Percentiles rank a stretch among this genome's conserved stretches.
phyloP scores from a whole-genome alignment of 2,797 vertebrate genomes.

The Megalops cyprinoides region DNA sequence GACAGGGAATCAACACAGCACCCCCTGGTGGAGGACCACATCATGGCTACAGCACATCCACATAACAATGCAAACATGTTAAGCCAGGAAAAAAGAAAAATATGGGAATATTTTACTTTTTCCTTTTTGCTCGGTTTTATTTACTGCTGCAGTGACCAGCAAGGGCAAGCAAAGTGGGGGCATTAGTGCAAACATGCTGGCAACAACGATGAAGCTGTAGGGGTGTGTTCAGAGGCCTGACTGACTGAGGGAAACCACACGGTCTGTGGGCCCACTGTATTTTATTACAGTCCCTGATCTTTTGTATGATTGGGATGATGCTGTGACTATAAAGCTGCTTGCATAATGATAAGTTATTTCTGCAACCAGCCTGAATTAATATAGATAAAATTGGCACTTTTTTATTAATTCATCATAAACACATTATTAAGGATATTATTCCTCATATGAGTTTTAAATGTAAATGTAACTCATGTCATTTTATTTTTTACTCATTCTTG shows the following conservation, averaged over 20 bases:
- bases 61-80: not conserved
- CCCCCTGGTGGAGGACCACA: not conserved
- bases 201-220: conserved; percentile 28
- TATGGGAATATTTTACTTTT: conserved; percentile 34
- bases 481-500: not conserved
- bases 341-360: too few relatives aligned
- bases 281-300: too few relatives aligned
- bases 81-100: conserved; percentile 37
- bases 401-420: not conserved
- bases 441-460: not conserved
- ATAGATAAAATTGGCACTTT: not conserved
- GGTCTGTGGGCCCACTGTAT: too few relatives aligned
- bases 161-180: conserved; percentile 5
- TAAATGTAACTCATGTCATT: not conserved
- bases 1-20: not conserved
- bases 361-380: too few relatives aligned
- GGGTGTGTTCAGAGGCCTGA: too few relatives aligned
- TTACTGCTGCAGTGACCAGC: conserved; percentile 14
- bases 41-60: not conserved
- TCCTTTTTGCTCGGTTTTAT: not conserved
- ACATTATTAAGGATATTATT: too few relatives aligned
- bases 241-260: too few relatives aligned
- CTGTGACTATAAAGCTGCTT: too few relatives aligned
- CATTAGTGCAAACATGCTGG: conserved; percentile 19
- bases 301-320: too few relatives aligned